Percentiles rank a stretch among this genome's conserved stretches.
phyloP scores from a whole-genome alignment of 2,797 vertebrate genomes.

The Nyctalus aviator region DNA sequence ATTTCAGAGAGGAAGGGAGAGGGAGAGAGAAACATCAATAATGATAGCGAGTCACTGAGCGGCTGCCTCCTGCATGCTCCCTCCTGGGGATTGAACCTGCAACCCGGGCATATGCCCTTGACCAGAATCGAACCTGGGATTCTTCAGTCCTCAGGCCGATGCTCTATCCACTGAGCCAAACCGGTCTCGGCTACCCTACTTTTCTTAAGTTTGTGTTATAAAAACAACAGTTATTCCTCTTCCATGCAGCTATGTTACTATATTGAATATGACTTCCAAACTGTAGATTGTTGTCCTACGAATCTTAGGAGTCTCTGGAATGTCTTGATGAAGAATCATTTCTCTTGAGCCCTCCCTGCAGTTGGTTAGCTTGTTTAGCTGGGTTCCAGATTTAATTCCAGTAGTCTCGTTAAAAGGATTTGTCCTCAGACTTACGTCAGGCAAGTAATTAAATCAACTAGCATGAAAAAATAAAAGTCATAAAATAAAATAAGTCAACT shows the following conservation, averaged over 20 bases:
- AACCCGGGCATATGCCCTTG: no score
- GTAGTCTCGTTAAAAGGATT: conserved; percentile 19
- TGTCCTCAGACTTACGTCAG: neutral
- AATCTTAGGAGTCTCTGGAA: neutral
- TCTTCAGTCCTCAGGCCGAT: no score
- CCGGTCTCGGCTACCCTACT: neutral
- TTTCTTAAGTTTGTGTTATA: neutral
- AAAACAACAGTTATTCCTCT: neutral
- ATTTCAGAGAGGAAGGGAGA: no score
- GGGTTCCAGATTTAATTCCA: neutral
- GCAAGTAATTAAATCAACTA: neutral
- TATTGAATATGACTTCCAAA: neutral
- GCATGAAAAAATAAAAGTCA: neutral
- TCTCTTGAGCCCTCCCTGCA: neutral
- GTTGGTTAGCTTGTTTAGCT: neutral
- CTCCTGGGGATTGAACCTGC: no score
- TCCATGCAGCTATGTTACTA: no score
- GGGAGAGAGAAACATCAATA: no score
- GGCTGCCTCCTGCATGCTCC: no score
- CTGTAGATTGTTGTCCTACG: neutral
- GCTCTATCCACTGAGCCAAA: no score
- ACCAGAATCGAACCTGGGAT: no score
- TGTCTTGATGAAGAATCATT: neutral
- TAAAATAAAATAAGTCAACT: neutral
- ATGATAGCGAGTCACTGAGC: no score